Evolutionary conservation across 2,888 invertebrate species (phyloP), one percentile per base, ranked within the genome.

Genomic region (Diplolepis rosae): DNA sequence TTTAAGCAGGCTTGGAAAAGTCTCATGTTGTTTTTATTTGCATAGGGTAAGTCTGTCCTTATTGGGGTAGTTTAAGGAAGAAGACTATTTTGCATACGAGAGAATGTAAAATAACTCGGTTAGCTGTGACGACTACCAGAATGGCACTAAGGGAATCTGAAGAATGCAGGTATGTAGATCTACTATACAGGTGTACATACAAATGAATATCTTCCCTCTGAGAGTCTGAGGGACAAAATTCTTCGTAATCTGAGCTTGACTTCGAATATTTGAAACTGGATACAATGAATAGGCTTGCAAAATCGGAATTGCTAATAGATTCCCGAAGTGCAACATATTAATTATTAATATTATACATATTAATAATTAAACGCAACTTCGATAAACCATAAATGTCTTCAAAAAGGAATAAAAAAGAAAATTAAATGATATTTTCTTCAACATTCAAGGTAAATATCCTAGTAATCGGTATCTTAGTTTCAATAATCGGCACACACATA

Each of bases 141-240:
- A n/a, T 24, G 24, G 56, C 24, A 39, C 13, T 2, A n/a, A 35
- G 35, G 35, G 56, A 61, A 61, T 39, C 11, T 39, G 22, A 35
- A 24, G 35, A 61, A 61, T 61, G 56, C 39, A 61, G 35, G 56
- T 56, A 56, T 56, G 11, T 6, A 35, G 15, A 22, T 18, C 18
- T 18, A 56, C 56, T 35, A 24, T 56, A 35, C 18, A 24, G 56
- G 35, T 24, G 28, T 52, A 52, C 32, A 7, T 52, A n/a, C 1
- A 22, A 22, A 35, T 24, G 35, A 35, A 30, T 28, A 52, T n/a
- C 28, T n/a, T 52, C n/a, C n/a, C n/a, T n/a, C n/a, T n/a, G n/a
- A n/a, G n/a, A n/a, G n/a, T n/a, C n/a, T 2, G 28, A 52, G 56
- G 13, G 9, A 32, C 32, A 35, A 4, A 22, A 35, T 24, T 35